These are phyloP conservation scores for Drosophila kurseongensis DNA, from an alignment of 1,140 invertebrate genomes.

Conservation along the genomic window DNA sequence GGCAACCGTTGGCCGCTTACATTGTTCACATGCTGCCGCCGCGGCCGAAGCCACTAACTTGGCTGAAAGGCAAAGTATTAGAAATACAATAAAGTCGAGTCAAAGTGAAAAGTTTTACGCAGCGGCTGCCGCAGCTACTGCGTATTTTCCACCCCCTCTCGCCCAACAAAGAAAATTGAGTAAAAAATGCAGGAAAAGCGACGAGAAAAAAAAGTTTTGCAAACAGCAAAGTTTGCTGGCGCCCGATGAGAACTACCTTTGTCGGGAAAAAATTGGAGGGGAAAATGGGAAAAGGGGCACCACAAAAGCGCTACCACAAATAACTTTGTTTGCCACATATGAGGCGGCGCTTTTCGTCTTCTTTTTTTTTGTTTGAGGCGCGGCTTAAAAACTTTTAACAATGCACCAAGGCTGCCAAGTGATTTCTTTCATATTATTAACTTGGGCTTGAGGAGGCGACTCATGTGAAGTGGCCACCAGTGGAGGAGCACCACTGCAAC, in stretches of 20 bases:
- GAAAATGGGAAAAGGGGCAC: conserved; percentile 19
- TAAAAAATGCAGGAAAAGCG: conserved; percentile 56
- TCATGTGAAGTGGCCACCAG: conserved; percentile 63
- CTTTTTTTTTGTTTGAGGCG: conserved; percentile 68
- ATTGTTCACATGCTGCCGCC: conserved; percentile 77
- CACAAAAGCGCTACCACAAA: conserved; percentile 80
- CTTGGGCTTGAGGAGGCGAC: conserved; percentile 60
- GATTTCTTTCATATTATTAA: conserved; percentile 84
- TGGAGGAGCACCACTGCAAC: conserved; percentile 34
- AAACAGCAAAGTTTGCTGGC: conserved; percentile 78
- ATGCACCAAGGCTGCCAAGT: conserved; percentile 82
- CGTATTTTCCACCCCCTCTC: conserved; percentile 31
- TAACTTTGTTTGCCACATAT: conserved; percentile 79
- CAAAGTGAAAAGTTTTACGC: conserved; percentile 84
- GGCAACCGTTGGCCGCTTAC: conserved; percentile 77
- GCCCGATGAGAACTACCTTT: conserved; percentile 68
- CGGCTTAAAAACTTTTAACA: conserved; percentile 83
- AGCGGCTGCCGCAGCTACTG: conserved; percentile 59
- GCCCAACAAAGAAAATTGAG: conserved; percentile 68
- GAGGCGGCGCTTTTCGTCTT: conserved; percentile 26
- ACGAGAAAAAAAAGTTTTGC: conserved; percentile 53
- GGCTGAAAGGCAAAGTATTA: conserved; percentile 82
- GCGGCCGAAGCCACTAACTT: conserved; percentile 63
- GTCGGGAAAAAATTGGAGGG: conserved; percentile 2
- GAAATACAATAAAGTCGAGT: conserved; percentile 84